Conservation (phyloP, 2,888 invertebrate species). For the Cosmorhoe ocellata region DNA sequence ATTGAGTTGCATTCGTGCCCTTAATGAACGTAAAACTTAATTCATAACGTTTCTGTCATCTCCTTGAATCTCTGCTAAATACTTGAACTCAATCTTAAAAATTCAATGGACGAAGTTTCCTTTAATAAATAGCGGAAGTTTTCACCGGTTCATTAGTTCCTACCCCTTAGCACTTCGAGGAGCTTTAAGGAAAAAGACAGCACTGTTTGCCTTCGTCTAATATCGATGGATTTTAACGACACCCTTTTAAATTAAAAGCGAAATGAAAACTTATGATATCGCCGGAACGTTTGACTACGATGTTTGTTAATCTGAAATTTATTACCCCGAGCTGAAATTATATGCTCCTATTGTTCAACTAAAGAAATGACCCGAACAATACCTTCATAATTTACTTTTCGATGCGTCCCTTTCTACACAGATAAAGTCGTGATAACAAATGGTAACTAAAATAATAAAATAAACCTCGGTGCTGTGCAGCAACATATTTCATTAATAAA, state of each 20-base stretch:
- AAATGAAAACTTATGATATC: conserved; percentile 52
- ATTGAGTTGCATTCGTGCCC: too few species aligned
- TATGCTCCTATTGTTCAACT: conserved; percentile 73
- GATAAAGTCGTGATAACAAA: conserved; percentile 83
- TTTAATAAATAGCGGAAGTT: conserved; percentile 48
- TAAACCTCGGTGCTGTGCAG: conserved; percentile 67
- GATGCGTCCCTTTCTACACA: conserved; percentile 71
- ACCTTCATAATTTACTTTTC: conserved; percentile 79
- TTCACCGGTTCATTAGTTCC: conserved; percentile 64
- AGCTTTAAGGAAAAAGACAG: conserved; percentile 52
- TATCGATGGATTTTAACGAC: conserved; percentile 73
- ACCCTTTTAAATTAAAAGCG: conserved; percentile 70
- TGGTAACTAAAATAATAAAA: conserved; percentile 82
- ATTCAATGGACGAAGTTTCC: conserved; percentile 39
- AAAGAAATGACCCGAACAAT: conserved; percentile 75
- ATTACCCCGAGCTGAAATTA: conserved; percentile 70
- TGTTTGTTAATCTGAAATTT: conserved; percentile 73
- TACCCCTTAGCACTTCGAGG: conserved; percentile 48
- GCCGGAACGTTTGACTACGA: conserved; percentile 42
- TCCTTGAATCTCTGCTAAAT: conserved; percentile 12
- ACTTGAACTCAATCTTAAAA: conserved; percentile 28
- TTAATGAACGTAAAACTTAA: too few species aligned
- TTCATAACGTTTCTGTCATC: background rate
- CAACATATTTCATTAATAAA: conserved; percentile 83
- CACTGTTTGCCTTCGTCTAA: conserved; percentile 68